Conservation (phyloP, 2,797 vertebrate genomes). For the Falco peregrinus region DNA sequence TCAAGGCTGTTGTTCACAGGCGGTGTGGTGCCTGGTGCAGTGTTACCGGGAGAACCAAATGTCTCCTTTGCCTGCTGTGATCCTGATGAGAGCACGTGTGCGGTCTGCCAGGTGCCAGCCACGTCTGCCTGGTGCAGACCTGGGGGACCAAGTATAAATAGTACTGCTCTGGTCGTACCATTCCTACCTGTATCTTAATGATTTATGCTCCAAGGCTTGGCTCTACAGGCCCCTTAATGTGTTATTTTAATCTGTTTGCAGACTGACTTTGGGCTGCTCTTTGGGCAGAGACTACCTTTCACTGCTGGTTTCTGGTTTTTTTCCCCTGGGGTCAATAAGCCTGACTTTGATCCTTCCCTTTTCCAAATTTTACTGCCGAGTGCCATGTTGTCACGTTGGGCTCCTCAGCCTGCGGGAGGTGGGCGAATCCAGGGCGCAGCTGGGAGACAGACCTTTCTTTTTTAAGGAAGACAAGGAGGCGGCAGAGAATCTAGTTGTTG, state of each 20-base stretch:
- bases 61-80: not conserved
- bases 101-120: not conserved
- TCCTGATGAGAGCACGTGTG: not conserved
- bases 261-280: not conserved
- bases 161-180: rapidly evolving
- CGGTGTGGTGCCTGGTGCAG: not conserved
- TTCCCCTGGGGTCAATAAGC: not conserved
- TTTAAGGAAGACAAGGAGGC: constrained; percentile 1
- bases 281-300: not conserved
- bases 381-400: not conserved
- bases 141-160: not conserved
- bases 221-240: rapidly evolving
- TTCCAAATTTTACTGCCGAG: not conserved
- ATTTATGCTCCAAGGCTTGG: not conserved
- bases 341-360: not conserved
- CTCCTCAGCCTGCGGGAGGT: not conserved
- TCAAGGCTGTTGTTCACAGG: rapidly evolving
- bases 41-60: not conserved
- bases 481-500: not conserved
- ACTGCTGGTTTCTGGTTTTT: not conserved
- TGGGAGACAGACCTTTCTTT: constrained; percentile 37
- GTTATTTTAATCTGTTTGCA: not conserved
- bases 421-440: not conserved
- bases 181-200: not conserved
- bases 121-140: not conserved